phyloP scores from a whole-genome alignment of 2,888 invertebrate species.

The Tenodera sinensis region DNA sequence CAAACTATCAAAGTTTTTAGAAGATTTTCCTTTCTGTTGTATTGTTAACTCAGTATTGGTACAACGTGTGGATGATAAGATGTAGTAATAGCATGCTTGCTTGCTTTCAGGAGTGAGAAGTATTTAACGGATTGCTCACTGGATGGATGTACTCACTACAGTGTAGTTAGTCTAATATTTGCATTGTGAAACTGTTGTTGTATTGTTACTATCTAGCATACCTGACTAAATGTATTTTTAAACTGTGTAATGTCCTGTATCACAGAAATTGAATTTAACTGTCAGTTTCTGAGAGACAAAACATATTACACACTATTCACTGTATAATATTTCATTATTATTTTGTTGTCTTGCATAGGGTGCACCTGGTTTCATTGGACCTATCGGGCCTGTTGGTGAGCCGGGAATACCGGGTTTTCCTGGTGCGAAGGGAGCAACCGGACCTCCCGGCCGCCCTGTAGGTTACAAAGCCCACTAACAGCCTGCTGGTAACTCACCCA shows the following conservation, averaged over 20 bases:
- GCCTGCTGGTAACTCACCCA: slow-evolving; percentile 19
- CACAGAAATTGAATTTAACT: not conserved
- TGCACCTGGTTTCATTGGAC: slow-evolving; percentile 48
- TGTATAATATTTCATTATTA: not conserved
- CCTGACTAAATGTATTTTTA: too few species aligned
- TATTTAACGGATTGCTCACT: too few species aligned
- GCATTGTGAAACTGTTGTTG: too few species aligned
- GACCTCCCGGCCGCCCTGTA: slow-evolving; percentile 44
- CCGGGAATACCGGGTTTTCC: slow-evolving; percentile 45
- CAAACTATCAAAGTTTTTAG: not conserved
- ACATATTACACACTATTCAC: not conserved
- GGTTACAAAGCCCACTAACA: slow-evolving; percentile 25
- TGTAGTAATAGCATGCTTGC: too few species aligned
- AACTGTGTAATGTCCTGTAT: too few species aligned
- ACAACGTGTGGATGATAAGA: not conserved
- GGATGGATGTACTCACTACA: too few species aligned
- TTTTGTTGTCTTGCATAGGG: slow-evolving; percentile 40
- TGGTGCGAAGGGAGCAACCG: slow-evolving; percentile 47
- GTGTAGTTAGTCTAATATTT: too few species aligned
- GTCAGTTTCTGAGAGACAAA: not conserved
- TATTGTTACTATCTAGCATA: too few species aligned
- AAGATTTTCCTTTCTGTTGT: not conserved
- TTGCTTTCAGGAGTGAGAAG: too few species aligned
- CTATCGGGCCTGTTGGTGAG: slow-evolving; percentile 44
- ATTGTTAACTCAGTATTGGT: not conserved